Evolutionary conservation across 2,797 vertebrate genomes (phyloP).

Genomic region (Myotis vivesi): DNA sequence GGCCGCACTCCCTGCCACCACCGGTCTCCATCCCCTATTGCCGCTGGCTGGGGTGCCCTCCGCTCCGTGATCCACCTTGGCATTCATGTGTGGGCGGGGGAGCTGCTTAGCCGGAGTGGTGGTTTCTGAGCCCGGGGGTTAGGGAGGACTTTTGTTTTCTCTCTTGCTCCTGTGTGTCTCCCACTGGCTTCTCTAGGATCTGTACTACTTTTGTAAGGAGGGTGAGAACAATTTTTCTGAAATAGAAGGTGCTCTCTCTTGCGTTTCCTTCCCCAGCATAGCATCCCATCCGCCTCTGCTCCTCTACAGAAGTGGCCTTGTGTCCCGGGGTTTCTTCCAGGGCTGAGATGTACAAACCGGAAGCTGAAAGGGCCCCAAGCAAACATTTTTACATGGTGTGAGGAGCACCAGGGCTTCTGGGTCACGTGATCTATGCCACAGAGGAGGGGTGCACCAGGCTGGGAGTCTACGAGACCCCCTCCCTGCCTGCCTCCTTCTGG

Average conservation of each 20-base stretch:
- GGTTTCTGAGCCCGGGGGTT: neutral
- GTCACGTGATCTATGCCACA: accelerated
- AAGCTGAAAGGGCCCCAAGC: neutral
- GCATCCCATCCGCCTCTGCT: neutral
- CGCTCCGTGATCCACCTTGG: accelerated
- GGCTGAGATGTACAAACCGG: neutral
- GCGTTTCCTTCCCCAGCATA: neutral
- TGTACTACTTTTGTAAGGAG: neutral
- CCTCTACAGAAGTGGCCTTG: neutral
- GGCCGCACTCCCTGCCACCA: neutral
- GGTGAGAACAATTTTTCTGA: neutral
- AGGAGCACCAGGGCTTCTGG: neutral
- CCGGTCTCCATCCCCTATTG: neutral
- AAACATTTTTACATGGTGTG: neutral
- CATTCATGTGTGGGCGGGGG: accelerated
- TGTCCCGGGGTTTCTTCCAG: neutral
- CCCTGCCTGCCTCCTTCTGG: neutral
- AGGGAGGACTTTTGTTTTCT: neutral
- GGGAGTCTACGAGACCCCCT: neutral
- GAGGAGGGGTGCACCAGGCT: neutral
- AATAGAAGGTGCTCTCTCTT: neutral
- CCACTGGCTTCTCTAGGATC: neutral
- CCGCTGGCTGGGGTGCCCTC: neutral
- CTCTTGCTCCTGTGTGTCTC: neutral
- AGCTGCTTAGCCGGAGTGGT: too few relatives aligned